Base-by-base conservation (phyloP, 2,113 vertebrate genomes). In the Spermophilus dauricus region DNA sequence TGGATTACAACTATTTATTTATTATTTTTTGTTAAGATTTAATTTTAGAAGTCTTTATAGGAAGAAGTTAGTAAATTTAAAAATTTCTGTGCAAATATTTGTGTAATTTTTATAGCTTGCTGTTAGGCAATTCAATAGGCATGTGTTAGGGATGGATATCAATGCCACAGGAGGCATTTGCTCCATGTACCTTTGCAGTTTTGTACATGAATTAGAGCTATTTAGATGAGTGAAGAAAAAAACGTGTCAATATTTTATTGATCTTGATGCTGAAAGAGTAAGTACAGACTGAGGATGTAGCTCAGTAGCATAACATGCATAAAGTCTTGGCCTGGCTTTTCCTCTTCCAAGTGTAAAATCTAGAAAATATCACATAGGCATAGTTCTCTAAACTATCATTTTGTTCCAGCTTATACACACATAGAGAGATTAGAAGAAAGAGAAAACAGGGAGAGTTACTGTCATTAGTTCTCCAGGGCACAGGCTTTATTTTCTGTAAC, bases 401-500 rank as follows among this genome's bases (percentile, higher is more conserved):
- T 83, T 58, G 81, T 70, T 81, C 8, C 24, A 67, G 48, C 75
- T 95, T 67, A 65, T 73, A 53, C 51, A 53, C 28, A 18, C 37
- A 91, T 56, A 70, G 1, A 82, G 37, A 87, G 28, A 77, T n/a
- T 76, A 37, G 69, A 87, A 17, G 45, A 63, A 42, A 90, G 67
- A 73, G 70, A 56, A 72, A 56, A 42, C 18, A 81, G 30, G 34
- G 45, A 95, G 58, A 96, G 67, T 81, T 56, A 81, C 92, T 89
- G 89, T 75, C 72, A 87, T 45, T 51, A 3, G 85, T 85, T 78
- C 56, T 34, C 75, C 63, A 96, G 94, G 82, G 42, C 75, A 90
- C 77, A 88, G 92, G 69, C n/a, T 94, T 87, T 90, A 73, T 84
- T 97, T 89, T 86, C 78, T 83, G 89, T 91, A 75, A 88, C 77